Conservation (phyloP, 2,113 vertebrate species). For the Catharus minimus region DNA sequence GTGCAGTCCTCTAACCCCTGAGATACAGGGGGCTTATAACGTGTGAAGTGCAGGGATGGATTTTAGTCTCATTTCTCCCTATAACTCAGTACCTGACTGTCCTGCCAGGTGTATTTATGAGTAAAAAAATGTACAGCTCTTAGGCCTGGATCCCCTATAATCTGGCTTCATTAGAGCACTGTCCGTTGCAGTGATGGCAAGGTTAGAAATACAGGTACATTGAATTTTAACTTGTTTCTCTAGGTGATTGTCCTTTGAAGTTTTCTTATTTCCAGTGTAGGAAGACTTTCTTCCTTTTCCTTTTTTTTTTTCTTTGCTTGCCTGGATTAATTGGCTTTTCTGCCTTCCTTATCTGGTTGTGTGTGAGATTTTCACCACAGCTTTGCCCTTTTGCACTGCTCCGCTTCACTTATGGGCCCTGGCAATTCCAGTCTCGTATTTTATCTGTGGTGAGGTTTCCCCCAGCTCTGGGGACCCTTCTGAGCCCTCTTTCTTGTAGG, state of each 20-base stretch:
- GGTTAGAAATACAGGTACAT: background rate
- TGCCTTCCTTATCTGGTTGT: background rate
- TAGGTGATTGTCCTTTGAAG: background rate
- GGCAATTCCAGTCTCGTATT: rapidly evolving
- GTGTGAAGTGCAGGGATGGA: background rate
- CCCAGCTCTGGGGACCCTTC: background rate
- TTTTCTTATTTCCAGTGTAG: background rate
- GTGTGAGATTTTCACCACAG: background rate
- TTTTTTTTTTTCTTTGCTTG: background rate
- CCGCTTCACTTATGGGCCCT: rapidly evolving
- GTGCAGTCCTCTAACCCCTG: background rate
- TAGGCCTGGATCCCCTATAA: background rate
- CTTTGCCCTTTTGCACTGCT: background rate
- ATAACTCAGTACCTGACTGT: background rate
- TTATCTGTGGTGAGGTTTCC: background rate
- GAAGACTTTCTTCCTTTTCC: background rate
- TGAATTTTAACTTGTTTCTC: background rate
- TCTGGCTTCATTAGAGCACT: background rate
- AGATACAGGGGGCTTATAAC: background rate
- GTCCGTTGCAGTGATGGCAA: background rate
- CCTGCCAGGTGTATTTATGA: background rate
- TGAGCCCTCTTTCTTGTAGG: background rate
- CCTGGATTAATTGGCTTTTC: background rate
- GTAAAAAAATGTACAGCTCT: background rate
- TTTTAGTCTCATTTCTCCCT: background rate